Base-by-base conservation (phyloP, 2,797 vertebrate genomes). In the Aeoliscus strigatus region DNA sequence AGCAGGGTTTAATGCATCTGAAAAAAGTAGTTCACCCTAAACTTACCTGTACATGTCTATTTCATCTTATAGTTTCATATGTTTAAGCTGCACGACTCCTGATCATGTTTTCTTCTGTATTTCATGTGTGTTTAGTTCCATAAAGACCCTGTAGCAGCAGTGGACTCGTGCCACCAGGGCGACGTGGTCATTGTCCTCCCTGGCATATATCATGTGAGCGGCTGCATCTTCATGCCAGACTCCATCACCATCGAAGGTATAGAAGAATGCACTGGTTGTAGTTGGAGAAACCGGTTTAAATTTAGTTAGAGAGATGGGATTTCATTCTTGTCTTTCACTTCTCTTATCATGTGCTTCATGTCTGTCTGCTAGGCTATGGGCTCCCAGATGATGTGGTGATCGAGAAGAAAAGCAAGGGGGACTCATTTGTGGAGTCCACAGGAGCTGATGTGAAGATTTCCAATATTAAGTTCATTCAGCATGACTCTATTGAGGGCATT, bases 351-450 rank as follows among this genome's bases (percentile, higher is more conserved):
- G 11, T 16, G 10, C 5, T 36, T 29, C 28, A 14, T 14, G 2
- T 39, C 9, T 39, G 10, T 28, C 10, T 26, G 14, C 17, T 49
- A 97, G 94, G 96, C 8, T 97, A 92, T 34, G 95, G 95, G 3
- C 67, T 92, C 42, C 91, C 93, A 23, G 95, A 97, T 57, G 94
- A 99, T 33, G 86, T 96, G 0, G 90, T 98, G 48, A 92, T 98
- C 51, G 95, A 98, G 79, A 94, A 96, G 63, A 85, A 55, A 34
- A 91, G 86, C 39, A 91, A 90, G 71, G 91, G 92, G 1, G 92
- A 98, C 58, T 84, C 87, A 2, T 99, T 97, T 67, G 80, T 99
- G 42, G 92, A 93, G 40, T 91, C 92, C 7, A 89, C 86, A 0
- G 94, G 91, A 38, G 71, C 70, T 1, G 66, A 86, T 18, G 63